phyloP scores from a whole-genome alignment of 2,113 vertebrate genomes.

The Ammodytes dubius region DNA sequence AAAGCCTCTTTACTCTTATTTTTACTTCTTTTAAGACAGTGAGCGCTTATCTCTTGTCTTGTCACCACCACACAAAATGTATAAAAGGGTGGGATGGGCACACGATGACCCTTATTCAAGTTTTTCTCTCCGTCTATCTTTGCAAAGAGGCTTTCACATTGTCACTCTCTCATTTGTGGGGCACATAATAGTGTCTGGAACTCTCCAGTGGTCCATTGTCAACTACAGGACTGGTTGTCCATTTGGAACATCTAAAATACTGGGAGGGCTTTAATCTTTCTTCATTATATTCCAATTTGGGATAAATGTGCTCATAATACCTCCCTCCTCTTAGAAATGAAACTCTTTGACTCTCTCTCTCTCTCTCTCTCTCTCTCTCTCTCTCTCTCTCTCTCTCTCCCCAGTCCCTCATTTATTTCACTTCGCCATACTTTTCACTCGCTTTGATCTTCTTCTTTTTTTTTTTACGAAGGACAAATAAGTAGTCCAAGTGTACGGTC shows the following conservation, averaged over 20 bases:
- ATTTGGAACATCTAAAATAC: conserved; percentile 86
- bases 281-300: conserved; percentile 90
- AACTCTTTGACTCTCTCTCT: conserved; percentile 81
- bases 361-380: conserved; percentile 72
- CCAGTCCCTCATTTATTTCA: conserved; percentile 65
- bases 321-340: conserved; percentile 82
- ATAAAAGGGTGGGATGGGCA: conserved; percentile 72
- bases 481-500: conserved; percentile 73
- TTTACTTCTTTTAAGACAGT: conserved; percentile 74
- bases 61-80: conserved; percentile 67
- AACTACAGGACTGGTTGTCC: conserved; percentile 80
- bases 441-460: conserved; percentile 86
- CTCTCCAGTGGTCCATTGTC: conserved; percentile 81
- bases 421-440: conserved; percentile 72
- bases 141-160: conserved; percentile 80
- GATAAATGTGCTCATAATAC: conserved; percentile 86
- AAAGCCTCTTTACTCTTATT: conserved; percentile 68
- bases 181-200: conserved; percentile 84
- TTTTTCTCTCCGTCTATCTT: conserved; percentile 75
- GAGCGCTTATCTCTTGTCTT: conserved; percentile 78
- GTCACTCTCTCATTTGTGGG: conserved; percentile 77
- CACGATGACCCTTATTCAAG: conserved; percentile 75
- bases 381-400: conserved; percentile 60
- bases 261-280: conserved; percentile 89
- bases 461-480: conserved; percentile 69